These are phyloP conservation scores for Phallusia fumigata DNA, from an alignment of 23 tunicate species.

Conservation along the genomic window DNA sequence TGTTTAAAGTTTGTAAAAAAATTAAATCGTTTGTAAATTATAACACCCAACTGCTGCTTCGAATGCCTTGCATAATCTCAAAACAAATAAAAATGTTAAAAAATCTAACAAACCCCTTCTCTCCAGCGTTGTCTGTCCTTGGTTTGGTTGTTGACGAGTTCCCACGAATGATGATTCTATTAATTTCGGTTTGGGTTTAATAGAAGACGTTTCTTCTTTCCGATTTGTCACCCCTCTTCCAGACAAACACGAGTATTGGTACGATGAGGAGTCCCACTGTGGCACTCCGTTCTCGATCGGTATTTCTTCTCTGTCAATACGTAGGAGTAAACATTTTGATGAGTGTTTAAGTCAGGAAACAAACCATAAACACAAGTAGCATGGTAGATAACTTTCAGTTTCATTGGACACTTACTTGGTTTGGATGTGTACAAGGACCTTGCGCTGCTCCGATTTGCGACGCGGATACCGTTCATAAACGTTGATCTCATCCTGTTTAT, in stretches of 20 bases:
- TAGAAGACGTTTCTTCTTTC: background rate
- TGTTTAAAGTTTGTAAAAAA: too few relatives aligned
- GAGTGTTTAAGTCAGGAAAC: too few relatives aligned
- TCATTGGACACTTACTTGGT: slow-evolving; percentile 44
- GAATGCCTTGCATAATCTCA: too few relatives aligned
- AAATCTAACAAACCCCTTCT: too few relatives aligned
- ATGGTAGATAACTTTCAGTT: too few relatives aligned
- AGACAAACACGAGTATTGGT: slow-evolving; percentile 40
- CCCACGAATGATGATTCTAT: slow-evolving; percentile 43
- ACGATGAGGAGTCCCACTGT: slow-evolving; percentile 66
- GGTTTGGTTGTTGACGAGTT: background rate
- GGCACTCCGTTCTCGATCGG: slow-evolving; percentile 74
- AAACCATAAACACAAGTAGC: too few relatives aligned
- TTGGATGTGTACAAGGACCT: slow-evolving; percentile 71
- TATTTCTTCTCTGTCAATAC: slow-evolving; percentile 58
- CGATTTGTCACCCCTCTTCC: background rate
- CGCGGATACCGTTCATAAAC: slow-evolving; percentile 68
- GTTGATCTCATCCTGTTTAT: slow-evolving; percentile 2
- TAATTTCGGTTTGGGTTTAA: background rate
- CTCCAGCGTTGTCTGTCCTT: background rate
- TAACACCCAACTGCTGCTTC: too few relatives aligned
- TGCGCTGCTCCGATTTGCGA: slow-evolving; percentile 47
- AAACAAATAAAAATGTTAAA: too few relatives aligned
- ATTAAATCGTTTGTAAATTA: too few relatives aligned
- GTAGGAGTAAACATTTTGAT: background rate